Conservation (phyloP, 2,888 invertebrate genomes). For the Atrina japonica region DNA sequence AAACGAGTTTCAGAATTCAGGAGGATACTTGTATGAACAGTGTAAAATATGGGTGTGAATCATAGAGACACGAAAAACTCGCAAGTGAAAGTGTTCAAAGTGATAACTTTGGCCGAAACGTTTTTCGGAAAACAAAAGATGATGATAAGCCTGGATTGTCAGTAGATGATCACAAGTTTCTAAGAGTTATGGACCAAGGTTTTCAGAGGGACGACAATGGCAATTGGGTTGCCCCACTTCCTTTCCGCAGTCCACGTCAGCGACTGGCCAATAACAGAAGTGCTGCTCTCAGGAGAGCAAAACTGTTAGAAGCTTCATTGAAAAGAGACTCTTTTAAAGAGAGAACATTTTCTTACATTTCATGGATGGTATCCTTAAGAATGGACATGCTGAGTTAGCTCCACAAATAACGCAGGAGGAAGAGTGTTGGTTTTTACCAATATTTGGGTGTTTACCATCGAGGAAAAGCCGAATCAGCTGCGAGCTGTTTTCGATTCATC, state of each 20-base stretch:
- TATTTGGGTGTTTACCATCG: neutral
- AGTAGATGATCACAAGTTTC: neutral
- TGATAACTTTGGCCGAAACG: too few species aligned
- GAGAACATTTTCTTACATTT: neutral
- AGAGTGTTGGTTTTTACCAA: neutral
- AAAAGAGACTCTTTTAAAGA: neutral
- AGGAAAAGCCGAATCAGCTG: neutral
- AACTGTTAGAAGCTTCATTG: neutral
- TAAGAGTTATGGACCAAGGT: neutral
- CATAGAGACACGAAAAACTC: too few species aligned
- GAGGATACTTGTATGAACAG: too few species aligned
- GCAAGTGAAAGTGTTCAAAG: too few species aligned
- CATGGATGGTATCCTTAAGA: neutral
- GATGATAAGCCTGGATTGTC: too few species aligned
- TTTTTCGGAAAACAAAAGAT: too few species aligned
- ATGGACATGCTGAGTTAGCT: neutral
- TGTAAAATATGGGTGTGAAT: neutral
- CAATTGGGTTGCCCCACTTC: conserved; percentile 1
- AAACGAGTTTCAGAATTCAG: neutral
- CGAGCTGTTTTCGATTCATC: neutral
- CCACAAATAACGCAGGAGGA: neutral
- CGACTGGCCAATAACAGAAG: too few species aligned
- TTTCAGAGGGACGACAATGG: neutral
- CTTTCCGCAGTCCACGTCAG: neutral
- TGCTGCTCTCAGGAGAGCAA: too few species aligned